Evolutionary conservation across 2,113 vertebrate genomes (phyloP), one percentile per base, ranked within the genome.

Genomic region (Empidonax traillii): DNA sequence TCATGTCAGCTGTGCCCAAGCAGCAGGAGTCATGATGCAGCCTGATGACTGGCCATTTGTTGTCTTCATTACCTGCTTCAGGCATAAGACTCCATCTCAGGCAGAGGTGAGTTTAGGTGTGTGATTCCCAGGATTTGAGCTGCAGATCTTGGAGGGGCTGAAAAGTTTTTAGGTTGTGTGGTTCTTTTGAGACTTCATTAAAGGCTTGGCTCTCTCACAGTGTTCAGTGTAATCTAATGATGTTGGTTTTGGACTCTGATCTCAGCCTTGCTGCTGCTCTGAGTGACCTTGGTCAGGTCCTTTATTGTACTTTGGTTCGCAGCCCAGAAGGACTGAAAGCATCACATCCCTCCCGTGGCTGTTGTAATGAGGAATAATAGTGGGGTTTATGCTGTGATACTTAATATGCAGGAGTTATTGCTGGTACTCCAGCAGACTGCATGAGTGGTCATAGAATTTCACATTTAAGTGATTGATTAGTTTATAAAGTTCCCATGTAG

Each of bases 11-110:
- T 99, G 99, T 52, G 99, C 99, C 41, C 99, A 99, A 96, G 99
- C 99, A 20, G 99, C 99, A 0, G 99, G 99, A 8, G 99, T 99
- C 22, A 98, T 99, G 98, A 99, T 99, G 99, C 99, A 99, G 96
- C 99, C 99, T 0, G 99, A 99, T 9, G 98, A 99, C 85, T 99
- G 99, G 99, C 99, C 99, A 8, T 99, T 99, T 62, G 99, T 99
- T 21, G 99, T 99, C 94, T 99, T 99, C 53, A 99, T 99, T 79
- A 99, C 99, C 85, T 99, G 99, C 96, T 99, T 98, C 86, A 98
- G 99, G 66, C 99, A 99, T 97, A 99, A 98, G 97, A 98, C 98
- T 58, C 99, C 99, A 20, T 97, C 98, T 46, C 99, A 98, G 65
- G 98, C 98, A 89, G 99, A 99, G 98, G 99, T 99, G 94, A 96